Evolutionary conservation across 2,797 vertebrate species (phyloP).

Genomic region (Meda fulgida): DNA sequence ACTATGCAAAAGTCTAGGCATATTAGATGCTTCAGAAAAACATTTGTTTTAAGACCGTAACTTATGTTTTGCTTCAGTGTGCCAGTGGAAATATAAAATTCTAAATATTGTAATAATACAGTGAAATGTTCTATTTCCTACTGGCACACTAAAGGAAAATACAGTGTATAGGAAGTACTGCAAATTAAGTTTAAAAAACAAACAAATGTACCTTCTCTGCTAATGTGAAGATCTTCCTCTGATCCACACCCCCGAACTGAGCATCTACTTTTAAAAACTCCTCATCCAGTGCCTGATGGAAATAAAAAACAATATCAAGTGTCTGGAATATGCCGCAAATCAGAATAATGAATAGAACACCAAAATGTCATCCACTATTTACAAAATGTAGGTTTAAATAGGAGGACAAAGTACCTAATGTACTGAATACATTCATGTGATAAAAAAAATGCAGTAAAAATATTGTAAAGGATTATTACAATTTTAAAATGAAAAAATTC

Average conservation of each 20-base stretch:
- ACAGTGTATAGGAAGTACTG: background rate
- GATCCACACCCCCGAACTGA: constrained; percentile 96
- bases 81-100: background rate
- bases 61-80: background rate
- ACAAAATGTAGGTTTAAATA: background rate
- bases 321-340: background rate
- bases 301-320: background rate
- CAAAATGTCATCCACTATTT: background rate
- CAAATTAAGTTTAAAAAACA: background rate
- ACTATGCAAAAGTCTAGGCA: background rate
- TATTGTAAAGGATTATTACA: background rate
- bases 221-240: constrained; percentile 98
- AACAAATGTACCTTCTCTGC: constrained; percentile 90
- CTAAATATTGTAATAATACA: background rate
- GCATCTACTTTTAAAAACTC: constrained; percentile 96
- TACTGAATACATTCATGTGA: background rate
- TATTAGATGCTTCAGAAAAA: background rate
- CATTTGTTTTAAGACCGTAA: background rate
- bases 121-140: background rate
- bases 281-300: constrained; percentile 92
- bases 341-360: background rate
- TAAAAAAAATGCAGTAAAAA: background rate
- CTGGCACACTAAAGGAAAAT: background rate
- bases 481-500: background rate
- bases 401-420: background rate